These are phyloP conservation scores for Carettochelys insculpta DNA, from an alignment of 2,113 vertebrate species.

Conservation along the genomic window DNA sequence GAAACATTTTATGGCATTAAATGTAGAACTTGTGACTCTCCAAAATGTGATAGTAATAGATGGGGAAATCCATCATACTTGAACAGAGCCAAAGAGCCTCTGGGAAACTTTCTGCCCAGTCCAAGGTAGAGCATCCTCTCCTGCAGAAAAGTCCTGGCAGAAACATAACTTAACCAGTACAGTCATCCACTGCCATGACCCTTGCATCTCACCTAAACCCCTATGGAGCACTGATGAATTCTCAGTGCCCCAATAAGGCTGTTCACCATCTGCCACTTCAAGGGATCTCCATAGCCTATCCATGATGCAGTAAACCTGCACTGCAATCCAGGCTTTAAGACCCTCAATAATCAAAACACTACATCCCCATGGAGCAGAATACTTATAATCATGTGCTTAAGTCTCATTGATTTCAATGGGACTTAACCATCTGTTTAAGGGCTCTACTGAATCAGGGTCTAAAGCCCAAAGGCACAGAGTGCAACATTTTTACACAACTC, in stretches of 20 bases:
- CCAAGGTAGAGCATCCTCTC: neutral
- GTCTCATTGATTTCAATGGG: fast-evolving
- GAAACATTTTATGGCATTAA: neutral
- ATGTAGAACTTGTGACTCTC: neutral
- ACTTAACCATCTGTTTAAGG: neutral
- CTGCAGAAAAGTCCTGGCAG: neutral
- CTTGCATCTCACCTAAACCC: neutral
- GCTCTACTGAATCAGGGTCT: neutral
- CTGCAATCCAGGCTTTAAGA: neutral
- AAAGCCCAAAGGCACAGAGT: fast-evolving
- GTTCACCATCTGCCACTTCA: neutral
- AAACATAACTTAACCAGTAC: neutral
- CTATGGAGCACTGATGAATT: neutral
- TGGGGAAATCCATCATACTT: neutral
- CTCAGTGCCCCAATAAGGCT: neutral
- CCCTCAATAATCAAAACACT: neutral
- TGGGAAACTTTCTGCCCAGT: neutral
- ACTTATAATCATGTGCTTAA: neutral
- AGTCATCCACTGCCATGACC: neutral
- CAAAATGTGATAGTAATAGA: neutral
- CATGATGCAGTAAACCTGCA: neutral
- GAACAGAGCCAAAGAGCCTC: neutral
- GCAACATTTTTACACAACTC: neutral
- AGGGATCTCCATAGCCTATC: neutral
- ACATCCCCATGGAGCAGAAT: neutral